Percentiles rank a stretch among this genome's conserved stretches.
Evolutionary conservation across 2,797 vertebrate species (phyloP).

Genomic region (Sciaenops ocellatus): DNA sequence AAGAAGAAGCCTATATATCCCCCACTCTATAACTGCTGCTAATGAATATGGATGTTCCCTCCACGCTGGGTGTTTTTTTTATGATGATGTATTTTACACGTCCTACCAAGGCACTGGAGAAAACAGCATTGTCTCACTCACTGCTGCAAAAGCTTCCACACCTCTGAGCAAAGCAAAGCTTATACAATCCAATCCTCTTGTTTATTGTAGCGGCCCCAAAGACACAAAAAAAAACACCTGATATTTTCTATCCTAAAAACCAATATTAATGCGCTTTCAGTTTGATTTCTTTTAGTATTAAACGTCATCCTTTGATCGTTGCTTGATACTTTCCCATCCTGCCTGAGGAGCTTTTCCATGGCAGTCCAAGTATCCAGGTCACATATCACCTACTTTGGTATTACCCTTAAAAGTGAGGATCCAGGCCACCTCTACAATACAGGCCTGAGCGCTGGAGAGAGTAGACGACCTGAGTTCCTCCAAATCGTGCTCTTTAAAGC

Average conservation of each 20-base stretch:
- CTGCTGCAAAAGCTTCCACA: constrained; percentile 41
- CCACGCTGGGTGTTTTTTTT: constrained; percentile 42
- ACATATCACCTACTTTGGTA: constrained; percentile 69
- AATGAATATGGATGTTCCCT: constrained; percentile 64
- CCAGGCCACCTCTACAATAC: constrained; percentile 65
- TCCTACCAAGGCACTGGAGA: constrained; percentile 34
- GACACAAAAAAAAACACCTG: not conserved
- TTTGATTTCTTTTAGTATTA: not conserved
- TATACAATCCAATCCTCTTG: not conserved
- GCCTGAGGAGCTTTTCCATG: constrained; percentile 65
- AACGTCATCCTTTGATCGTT: constrained; percentile 9
- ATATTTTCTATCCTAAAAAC: not conserved
- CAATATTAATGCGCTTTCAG: not conserved
- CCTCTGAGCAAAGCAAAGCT: constrained; percentile 37
- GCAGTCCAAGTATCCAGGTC: constrained; percentile 68
- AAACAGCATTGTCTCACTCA: constrained; percentile 35
- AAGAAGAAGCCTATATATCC: constrained; percentile 44
- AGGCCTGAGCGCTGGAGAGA: constrained; percentile 6
- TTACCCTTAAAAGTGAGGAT: constrained; percentile 64
- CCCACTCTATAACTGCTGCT: constrained; percentile 36
- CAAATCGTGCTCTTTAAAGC: constrained; percentile 2
- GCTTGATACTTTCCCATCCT: constrained; percentile 20
- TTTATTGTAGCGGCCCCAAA: constrained; percentile 13
- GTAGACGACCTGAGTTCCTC: not conserved
- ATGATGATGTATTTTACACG: constrained; percentile 59